Base-by-base conservation (phyloP, 2,113 vertebrate genomes). In the Oncorhynchus nerka region DNA sequence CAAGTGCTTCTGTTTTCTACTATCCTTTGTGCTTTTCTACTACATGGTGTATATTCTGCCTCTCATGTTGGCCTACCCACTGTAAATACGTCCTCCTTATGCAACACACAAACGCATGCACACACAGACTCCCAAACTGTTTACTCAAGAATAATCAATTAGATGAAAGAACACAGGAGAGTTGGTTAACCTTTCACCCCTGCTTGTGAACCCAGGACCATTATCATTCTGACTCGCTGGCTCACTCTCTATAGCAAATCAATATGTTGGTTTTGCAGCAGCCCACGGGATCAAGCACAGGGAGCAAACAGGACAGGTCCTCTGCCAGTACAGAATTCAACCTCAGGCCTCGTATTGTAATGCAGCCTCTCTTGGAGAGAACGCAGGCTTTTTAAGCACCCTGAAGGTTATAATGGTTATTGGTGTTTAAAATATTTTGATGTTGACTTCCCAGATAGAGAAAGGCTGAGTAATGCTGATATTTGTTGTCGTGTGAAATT, bases 251-350 rank as follows among this genome's bases (percentile, higher is more conserved):
- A 74, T 8, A 72, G 45, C 20, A 32, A 34, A 83, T 77, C 71
- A 45, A 76, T 74, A 51, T 70, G 59, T 74, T 57, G 64, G 62
- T 82, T 57, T 74, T 24, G 34, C 71, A 69, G 20, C 19, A n/a
- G 68, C 22, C 45, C 68, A 49, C 13, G 20, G 12, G 39, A 49
- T 70, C 68, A 39, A 70, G 68, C 39, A 34, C 34, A 24, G 24
- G 12, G 24, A 66, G 64, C 64, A 30, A 66, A 66, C 26, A 66
- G 24, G 26, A 67, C 26, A 19, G 26, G 32, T 22, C 39, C 5
- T 8, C 19, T 69, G 67, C 32, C 67, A 22, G 68, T 12, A 20
- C 20, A 49, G 20, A 48, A 34, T 3, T 16, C 22, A 48, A 49
- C 34, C 34, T 70, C 68, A 13, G 19, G 34, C 34, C 6, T 70